These are phyloP conservation scores for Cacajao melanocephalus DNA, from an alignment of 2,797 vertebrate genomes.

Conservation along the genomic window DNA sequence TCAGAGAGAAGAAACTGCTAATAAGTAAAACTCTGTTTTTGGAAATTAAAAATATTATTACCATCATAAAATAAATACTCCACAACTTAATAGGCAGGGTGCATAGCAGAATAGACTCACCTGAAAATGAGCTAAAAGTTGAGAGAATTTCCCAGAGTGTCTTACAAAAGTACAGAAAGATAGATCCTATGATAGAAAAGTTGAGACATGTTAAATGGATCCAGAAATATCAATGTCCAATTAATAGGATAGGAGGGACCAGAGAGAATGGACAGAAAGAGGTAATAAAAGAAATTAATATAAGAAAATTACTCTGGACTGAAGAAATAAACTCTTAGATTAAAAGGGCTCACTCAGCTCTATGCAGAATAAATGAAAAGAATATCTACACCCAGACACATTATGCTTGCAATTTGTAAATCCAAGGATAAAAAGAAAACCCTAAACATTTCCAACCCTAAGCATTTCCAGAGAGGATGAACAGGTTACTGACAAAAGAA, in stretches of 20 bases:
- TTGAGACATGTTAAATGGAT: neutral
- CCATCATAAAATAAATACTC: neutral
- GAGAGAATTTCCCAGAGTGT: neutral
- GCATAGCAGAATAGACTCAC: neutral
- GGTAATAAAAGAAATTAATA: neutral
- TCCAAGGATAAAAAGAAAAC: neutral
- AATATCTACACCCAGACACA: neutral
- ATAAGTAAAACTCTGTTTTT: neutral
- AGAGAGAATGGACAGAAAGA: neutral
- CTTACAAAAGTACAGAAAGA: neutral
- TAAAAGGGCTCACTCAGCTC: neutral
- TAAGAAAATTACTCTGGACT: neutral
- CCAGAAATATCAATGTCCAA: neutral
- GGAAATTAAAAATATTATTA: neutral
- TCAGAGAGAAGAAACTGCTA: neutral
- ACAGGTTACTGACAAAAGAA: neutral
- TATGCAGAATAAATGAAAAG: neutral
- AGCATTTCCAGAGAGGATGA: neutral
- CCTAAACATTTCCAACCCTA: neutral
- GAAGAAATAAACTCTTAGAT: neutral
- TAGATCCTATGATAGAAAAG: neutral
- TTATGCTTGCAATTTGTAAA: neutral
- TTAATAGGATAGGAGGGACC: neutral
- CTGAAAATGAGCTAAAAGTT: neutral
- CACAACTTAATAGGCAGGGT: neutral